Evolutionary conservation across 92 coral and sea anemone species (phyloP).

Genomic region (Montipora capitata): DNA sequence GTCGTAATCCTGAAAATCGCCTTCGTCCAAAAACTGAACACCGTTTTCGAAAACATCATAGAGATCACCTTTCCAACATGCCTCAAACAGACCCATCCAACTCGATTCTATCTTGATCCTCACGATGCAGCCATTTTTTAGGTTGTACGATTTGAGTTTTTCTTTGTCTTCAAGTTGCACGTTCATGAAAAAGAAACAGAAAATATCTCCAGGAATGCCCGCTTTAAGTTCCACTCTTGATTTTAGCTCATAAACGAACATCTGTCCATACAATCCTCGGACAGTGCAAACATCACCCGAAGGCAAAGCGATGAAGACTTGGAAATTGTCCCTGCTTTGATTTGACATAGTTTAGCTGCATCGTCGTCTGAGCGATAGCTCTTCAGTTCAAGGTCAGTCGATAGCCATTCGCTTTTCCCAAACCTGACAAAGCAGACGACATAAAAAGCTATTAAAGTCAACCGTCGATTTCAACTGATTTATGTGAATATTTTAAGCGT

Average conservation of each 20-base stretch:
- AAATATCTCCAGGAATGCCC: constrained; percentile 95
- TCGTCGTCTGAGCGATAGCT: not conserved
- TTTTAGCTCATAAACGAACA: constrained; percentile 86
- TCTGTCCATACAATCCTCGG: constrained; percentile 65
- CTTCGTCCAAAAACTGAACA: constrained; percentile 81
- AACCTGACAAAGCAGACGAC: not conserved
- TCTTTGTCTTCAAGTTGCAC: constrained; percentile 74
- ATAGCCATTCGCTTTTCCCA: not conserved
- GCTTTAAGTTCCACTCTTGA: constrained; percentile 90
- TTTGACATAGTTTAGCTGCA: constrained; percentile 14
- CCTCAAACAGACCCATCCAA: constrained; percentile 87
- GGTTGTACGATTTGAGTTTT: constrained; percentile 73
- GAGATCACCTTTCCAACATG: constrained; percentile 95
- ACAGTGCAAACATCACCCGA: constrained; percentile 89
- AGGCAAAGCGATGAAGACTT: constrained; percentile 89
- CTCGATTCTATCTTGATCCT: constrained; percentile 86
- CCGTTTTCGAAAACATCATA: constrained; percentile 97
- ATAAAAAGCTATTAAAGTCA: too few relatives aligned
- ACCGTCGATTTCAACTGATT: not conserved
- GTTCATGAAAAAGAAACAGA: constrained; percentile 92
- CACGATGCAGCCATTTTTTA: constrained; percentile 91
- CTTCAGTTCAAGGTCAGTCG: not conserved
- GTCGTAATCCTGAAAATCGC: constrained; percentile 78
- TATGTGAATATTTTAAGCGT: constrained; percentile 10
- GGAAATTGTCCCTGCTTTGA: constrained; percentile 51